A percentile compares a stretch with the other conserved stretches of the same genome.
Conservation (phyloP, 2,888 invertebrate genomes). For the Aleiodes alternator region DNA sequence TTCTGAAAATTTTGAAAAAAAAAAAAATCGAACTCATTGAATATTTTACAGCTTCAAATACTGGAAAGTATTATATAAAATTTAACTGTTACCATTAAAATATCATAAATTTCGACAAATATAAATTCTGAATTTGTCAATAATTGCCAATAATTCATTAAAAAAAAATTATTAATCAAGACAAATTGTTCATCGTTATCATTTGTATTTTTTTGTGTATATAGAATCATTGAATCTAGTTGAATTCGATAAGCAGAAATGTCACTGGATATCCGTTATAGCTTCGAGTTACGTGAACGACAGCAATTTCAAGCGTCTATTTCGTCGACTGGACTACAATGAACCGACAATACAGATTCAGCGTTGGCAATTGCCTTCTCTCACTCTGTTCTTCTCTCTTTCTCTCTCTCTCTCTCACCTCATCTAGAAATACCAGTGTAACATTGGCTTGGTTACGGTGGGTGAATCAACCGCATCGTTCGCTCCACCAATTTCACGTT, state of each 20-base stretch:
- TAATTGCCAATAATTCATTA: too few species aligned
- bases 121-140: too few species aligned
- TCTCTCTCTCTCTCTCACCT: neutral
- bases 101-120: too few species aligned
- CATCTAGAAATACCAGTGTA: conserved; percentile 27
- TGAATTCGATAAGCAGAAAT: conserved; percentile 38
- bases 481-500: conserved; percentile 11
- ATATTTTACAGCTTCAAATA: too few species aligned
- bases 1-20: too few species aligned
- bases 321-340: conserved; percentile 29
- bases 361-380: conserved; percentile 30
- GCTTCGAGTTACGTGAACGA: conserved; percentile 21
- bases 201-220: conserved; percentile 4
- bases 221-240: conserved; percentile 4
- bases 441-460: conserved; percentile 31
- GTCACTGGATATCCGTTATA: conserved; percentile 35
- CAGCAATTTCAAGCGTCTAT: conserved; percentile 41
- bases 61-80: too few species aligned
- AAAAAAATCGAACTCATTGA: too few species aligned
- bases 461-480: conserved; percentile 25
- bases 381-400: neutral
- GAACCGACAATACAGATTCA: conserved; percentile 29
- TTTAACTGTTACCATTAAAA: too few species aligned
- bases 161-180: neutral
- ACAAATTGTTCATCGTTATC: neutral